These are phyloP conservation scores for Aulostomus chinensis DNA, from an alignment of 2,797 vertebrate species.

Conservation along the genomic window DNA sequence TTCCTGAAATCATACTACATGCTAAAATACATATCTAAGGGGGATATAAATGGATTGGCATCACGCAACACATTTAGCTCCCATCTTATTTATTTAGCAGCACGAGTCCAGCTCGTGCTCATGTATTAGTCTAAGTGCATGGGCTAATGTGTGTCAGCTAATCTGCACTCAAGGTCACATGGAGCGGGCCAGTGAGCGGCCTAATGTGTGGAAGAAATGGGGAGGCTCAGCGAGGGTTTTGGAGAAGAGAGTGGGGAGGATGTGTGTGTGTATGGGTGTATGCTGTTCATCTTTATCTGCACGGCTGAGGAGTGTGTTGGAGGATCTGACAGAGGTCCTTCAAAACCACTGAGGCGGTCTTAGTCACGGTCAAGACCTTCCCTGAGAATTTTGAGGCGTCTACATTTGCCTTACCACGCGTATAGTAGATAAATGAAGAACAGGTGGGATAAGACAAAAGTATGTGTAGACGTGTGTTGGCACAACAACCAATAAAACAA, in stretches of 20 bases:
- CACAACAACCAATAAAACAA: neutral
- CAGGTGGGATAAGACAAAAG: neutral
- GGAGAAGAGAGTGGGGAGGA: neutral
- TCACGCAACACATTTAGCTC: slow-evolving; percentile 2
- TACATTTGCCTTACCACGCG: no score
- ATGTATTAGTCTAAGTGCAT: slow-evolving; percentile 11
- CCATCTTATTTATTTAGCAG: neutral
- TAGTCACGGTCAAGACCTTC: neutral
- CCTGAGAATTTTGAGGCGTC: neutral
- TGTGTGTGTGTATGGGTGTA: neutral
- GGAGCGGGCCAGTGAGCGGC: slow-evolving; percentile 14
- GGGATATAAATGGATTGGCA: neutral
- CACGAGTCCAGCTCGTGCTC: neutral
- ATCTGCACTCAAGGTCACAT: slow-evolving; percentile 14
- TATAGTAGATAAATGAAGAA: neutral
- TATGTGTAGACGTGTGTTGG: neutral
- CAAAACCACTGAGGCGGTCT: neutral
- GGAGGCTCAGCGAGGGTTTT: neutral
- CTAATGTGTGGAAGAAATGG: slow-evolving; percentile 19
- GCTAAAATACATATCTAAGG: neutral
- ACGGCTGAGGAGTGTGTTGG: neutral
- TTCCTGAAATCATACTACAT: neutral
- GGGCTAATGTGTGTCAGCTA: slow-evolving; percentile 26
- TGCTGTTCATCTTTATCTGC: neutral
- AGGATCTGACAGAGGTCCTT: neutral